Conservation (phyloP, 2,113 vertebrate genomes). For the Sorex araneus region DNA sequence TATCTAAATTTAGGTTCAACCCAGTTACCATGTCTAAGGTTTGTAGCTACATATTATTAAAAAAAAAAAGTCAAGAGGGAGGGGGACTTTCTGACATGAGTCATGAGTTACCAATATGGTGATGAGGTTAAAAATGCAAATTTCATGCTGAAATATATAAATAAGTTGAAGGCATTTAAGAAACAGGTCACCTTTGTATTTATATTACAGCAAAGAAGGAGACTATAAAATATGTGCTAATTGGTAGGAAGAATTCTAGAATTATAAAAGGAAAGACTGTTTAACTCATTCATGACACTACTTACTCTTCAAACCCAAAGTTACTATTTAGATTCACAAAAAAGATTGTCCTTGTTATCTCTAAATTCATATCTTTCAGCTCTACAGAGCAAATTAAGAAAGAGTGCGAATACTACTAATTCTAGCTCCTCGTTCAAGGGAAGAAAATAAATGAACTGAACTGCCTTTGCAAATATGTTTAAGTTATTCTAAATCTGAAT, state of each 20-base stretch:
- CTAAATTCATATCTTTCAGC: slow-evolving; percentile 36
- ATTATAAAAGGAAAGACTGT: neutral
- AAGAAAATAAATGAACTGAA: neutral
- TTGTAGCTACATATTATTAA: slow-evolving; percentile 9
- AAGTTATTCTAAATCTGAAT: slow-evolving; percentile 23
- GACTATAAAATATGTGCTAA: neutral
- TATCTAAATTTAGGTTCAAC: neutral
- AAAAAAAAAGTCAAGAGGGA: neutral
- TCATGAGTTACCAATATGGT: neutral
- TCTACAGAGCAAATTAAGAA: slow-evolving; percentile 28
- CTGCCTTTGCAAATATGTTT: slow-evolving; percentile 24
- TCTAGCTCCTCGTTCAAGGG: neutral
- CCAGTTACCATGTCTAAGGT: neutral
- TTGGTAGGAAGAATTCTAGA: neutral
- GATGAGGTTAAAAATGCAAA: neutral
- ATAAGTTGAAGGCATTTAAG: neutral
- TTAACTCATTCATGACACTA: neutral
- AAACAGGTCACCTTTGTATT: slow-evolving; percentile 11
- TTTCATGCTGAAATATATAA: slow-evolving; percentile 25
- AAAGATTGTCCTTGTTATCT: neutral
- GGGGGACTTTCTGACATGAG: neutral
- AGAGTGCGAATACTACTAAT: slow-evolving; percentile 17
- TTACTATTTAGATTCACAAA: slow-evolving; percentile 21
- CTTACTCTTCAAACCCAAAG: neutral
- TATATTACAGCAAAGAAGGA: neutral